phyloP scores from a whole-genome alignment of 2,888 invertebrate genomes.

The Thumatha senex region DNA sequence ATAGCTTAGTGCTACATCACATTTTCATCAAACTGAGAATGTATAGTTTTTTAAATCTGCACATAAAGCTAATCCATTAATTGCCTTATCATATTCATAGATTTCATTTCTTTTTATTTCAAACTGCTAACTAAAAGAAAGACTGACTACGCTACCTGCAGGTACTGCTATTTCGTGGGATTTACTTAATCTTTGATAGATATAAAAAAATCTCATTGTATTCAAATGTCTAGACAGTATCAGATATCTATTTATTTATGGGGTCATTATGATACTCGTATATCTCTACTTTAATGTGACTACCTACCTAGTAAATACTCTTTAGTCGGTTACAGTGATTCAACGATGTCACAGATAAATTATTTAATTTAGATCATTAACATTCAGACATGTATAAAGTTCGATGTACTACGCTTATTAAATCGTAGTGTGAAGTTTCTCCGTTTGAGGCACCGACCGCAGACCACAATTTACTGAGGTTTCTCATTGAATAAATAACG shows the following conservation, averaged over 20 bases:
- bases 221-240: neutral
- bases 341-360: slow-evolving; percentile 7
- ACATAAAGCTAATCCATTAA: too few species aligned
- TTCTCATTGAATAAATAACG: slow-evolving; percentile 63
- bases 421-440: slow-evolving; percentile 56
- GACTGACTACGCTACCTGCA: too few species aligned
- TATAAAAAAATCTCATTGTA: neutral
- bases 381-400: slow-evolving; percentile 13
- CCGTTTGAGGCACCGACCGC: slow-evolving; percentile 39
- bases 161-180: too few species aligned
- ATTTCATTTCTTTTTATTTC: too few species aligned
- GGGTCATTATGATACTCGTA: neutral
- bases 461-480: slow-evolving; percentile 53
- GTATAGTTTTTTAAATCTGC: too few species aligned
- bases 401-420: slow-evolving; percentile 40
- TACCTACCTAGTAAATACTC: neutral
- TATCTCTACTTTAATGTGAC: too few species aligned
- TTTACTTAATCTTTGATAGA: too few species aligned
- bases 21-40: too few species aligned
- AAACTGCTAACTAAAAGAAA: too few species aligned
- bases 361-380: slow-evolving; percentile 27
- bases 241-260: neutral
- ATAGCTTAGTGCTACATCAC: too few species aligned
- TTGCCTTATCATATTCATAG: too few species aligned
- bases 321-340: neutral